phyloP scores from a whole-genome alignment of 2,888 invertebrate species.

The Brenthis daphne region DNA sequence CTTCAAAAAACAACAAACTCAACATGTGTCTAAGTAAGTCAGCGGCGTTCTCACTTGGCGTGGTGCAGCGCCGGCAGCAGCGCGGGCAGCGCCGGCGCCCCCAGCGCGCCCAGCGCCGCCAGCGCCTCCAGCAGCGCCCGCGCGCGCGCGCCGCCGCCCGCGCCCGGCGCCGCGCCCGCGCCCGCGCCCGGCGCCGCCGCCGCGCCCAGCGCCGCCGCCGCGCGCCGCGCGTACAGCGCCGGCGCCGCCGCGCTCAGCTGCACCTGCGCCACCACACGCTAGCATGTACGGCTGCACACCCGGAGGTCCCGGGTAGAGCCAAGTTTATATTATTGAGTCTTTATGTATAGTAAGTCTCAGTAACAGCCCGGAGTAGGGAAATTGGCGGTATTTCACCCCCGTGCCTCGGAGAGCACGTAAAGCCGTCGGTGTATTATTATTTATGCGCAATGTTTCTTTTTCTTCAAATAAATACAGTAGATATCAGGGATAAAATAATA shows the following conservation, averaged over 20 bases:
- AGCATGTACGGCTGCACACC: too few species aligned
- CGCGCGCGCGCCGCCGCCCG: conserved; percentile 40
- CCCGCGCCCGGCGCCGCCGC: conserved; percentile 51
- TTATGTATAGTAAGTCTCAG: too few species aligned
- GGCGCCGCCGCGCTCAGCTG: conserved; percentile 63
- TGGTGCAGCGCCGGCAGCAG: conserved; percentile 45
- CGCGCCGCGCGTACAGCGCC: conserved; percentile 56
- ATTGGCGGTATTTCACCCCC: too few species aligned
- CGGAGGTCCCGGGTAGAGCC: too few species aligned
- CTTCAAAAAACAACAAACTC: too few species aligned
- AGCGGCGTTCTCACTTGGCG: conserved; percentile 36
- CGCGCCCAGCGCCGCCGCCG: conserved; percentile 54
- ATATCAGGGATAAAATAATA: too few species aligned
- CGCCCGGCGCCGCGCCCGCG: conserved; percentile 54
- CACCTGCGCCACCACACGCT: conserved; percentile 49
- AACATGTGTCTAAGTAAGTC: neutral
- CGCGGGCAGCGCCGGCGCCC: conserved; percentile 53
- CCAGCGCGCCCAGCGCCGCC: conserved; percentile 55
- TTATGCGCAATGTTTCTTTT: too few species aligned
- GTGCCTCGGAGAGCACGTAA: too few species aligned
- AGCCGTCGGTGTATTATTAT: too few species aligned
- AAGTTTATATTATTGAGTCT: too few species aligned
- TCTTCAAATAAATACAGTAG: too few species aligned
- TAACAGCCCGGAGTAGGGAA: too few species aligned
- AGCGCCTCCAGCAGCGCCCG: conserved; percentile 63